Evolutionary conservation across 2,888 invertebrate genomes (phyloP).

Genomic region (Synergus itoensis): DNA sequence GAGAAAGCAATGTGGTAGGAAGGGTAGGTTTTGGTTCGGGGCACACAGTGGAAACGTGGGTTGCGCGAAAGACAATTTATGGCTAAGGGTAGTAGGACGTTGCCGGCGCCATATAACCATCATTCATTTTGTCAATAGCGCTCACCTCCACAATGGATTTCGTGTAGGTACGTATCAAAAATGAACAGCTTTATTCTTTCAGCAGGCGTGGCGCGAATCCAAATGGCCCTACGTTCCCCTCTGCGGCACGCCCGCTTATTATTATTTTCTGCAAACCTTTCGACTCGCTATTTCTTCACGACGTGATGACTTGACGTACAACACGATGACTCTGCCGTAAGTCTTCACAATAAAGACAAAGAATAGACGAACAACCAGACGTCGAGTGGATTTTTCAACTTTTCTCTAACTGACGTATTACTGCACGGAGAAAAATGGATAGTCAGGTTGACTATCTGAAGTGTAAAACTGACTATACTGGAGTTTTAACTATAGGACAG

Average conservation of each 20-base stretch:
- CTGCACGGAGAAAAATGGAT: no score
- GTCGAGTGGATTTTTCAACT: neutral
- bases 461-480: no score
- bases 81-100: constrained; percentile 63
- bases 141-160: constrained; percentile 68
- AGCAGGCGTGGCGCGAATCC: constrained; percentile 66
- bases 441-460: no score
- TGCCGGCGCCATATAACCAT: constrained; percentile 71
- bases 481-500: no score
- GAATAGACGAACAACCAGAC: neutral
- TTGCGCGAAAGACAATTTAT: constrained; percentile 69
- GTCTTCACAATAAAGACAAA: constrained; percentile 6
- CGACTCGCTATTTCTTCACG: neutral
- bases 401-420: neutral
- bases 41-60: constrained; percentile 57
- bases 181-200: constrained; percentile 72
- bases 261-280: neutral
- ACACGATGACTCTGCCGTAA: neutral
- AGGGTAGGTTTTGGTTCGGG: constrained; percentile 55
- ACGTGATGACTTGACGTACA: constrained; percentile 2
- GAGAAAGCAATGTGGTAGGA: constrained; percentile 49
- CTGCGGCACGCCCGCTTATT: neutral
- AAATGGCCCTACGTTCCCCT: constrained; percentile 53
- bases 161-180: constrained; percentile 63
- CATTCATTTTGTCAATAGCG: constrained; percentile 73